Base-by-base conservation (phyloP, 2,113 vertebrate genomes). In the Lepisosteus osseus region DNA sequence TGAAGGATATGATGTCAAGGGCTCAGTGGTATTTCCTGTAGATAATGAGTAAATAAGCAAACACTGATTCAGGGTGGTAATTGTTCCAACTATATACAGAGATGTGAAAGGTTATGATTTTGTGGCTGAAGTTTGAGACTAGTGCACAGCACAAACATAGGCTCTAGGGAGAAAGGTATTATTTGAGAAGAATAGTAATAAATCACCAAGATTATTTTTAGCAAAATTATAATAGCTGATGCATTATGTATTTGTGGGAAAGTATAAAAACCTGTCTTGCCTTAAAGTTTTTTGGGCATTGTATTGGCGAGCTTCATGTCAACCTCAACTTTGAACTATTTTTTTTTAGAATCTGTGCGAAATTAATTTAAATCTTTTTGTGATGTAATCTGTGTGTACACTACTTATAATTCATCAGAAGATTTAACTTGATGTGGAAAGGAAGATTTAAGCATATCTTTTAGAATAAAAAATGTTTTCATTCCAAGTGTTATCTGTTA, bases 1-100 rank as follows among this genome's bases (percentile, higher is more conserved):
- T 65, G 73, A 65, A 85, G 86, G 85, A 86, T 79, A 74, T 79
- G 78, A 78, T 81, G 72, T 79, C 74, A 78, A 80, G 79, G 77
- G 76, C 74, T 70, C 79, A 77, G 54, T 85, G 86, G 84, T 72
- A 89, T 90, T 91, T 90, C 89, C 88, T 89, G 87, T 84, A 70
- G 59, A 72, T 68, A 54, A 65, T 74, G 77, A 77, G 78, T 76
- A 82, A 76, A 86, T 84, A 77, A 14, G 51, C 57, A 78, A 68
- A 75, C 45, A 61, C 68, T 61, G 42, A 29, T 29, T 29, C 29
- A 29, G 29, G 29, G 2, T 29, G 29, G 29, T 29, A 29, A 29
- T 29, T 29, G 29, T 29, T 29, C 29, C 29, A 29, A 29, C 29
- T 29, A 29, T 29, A 29, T 69, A 72, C 69, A 15, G 47, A 67